These are phyloP conservation scores for Conchocele bisecta DNA, from an alignment of 2,888 invertebrate genomes.

Conservation along the genomic window DNA sequence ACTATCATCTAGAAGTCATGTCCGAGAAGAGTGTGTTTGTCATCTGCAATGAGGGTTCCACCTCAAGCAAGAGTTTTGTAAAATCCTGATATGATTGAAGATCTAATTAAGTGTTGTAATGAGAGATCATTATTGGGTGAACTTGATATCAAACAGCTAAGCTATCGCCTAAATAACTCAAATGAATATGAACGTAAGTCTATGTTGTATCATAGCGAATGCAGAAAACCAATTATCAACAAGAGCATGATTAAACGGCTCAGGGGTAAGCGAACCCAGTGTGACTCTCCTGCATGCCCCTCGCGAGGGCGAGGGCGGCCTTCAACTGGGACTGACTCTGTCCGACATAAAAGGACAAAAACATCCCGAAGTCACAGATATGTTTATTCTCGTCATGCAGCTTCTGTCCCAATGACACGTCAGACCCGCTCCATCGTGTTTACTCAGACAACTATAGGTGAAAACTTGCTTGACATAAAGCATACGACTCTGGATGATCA, in stretches of 20 bases:
- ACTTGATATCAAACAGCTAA: neutral
- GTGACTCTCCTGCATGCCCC: neutral
- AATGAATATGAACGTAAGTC: neutral
- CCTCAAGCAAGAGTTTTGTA: neutral
- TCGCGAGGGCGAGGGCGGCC: neutral
- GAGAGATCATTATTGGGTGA: neutral
- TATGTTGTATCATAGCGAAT: neutral
- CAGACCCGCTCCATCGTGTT: slow-evolving; percentile 1
- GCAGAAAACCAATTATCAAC: neutral
- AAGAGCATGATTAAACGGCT: neutral
- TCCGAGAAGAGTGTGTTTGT: neutral
- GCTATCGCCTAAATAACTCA: neutral
- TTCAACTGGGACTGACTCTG: neutral
- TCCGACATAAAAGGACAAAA: neutral
- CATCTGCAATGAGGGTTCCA: neutral
- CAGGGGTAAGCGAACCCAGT: neutral
- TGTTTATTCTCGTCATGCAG: neutral
- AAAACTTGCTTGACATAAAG: neutral
- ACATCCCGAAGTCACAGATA: neutral
- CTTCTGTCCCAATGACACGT: neutral
- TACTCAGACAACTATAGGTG: neutral
- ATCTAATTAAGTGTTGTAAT: neutral
- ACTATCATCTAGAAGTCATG: too few relatives aligned
- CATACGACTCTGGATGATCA: neutral
- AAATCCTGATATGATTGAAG: neutral